Percentiles rank a stretch among this genome's conserved stretches.
These are phyloP conservation scores for Trachemys scripta DNA, from an alignment of 2,113 vertebrate species.

Conservation along the genomic window DNA sequence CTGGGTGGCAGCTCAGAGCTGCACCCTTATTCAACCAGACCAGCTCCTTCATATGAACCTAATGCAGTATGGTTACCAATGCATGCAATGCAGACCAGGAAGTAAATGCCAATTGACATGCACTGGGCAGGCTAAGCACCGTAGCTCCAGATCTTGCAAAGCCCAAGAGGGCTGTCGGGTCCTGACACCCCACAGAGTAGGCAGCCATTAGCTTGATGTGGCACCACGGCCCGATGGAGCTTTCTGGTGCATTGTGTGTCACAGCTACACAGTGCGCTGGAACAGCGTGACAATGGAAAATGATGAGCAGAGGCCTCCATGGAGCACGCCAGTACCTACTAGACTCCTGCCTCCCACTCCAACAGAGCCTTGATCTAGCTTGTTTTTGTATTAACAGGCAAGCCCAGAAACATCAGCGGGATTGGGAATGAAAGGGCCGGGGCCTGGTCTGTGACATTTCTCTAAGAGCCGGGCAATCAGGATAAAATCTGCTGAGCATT, in stretches of 20 bases:
- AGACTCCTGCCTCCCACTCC: background rate
- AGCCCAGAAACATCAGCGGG: no score
- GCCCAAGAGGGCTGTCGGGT: rapidly evolving
- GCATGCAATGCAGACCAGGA: background rate
- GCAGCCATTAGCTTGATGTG: background rate
- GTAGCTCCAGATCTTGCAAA: background rate
- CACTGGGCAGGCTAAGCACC: background rate
- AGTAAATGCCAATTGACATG: background rate
- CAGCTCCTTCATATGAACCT: background rate
- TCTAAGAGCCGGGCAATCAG: background rate
- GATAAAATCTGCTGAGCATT: background rate
- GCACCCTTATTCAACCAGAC: background rate
- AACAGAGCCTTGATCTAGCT: background rate
- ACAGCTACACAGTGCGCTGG: background rate
- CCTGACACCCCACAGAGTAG: background rate
- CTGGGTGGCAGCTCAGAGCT: background rate
- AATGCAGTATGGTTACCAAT: background rate
- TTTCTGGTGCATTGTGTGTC: background rate
- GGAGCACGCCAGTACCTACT: background rate
- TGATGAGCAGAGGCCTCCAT: background rate
- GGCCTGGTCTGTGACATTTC: background rate
- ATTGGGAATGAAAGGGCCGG: background rate
- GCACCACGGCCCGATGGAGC: rapidly evolving
- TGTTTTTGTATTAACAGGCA: background rate
- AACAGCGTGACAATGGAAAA: background rate